Evolutionary conservation across 2,888 invertebrate species (phyloP), one percentile per base, ranked within the genome.

Genomic region (Drosophila tanythrix): DNA sequence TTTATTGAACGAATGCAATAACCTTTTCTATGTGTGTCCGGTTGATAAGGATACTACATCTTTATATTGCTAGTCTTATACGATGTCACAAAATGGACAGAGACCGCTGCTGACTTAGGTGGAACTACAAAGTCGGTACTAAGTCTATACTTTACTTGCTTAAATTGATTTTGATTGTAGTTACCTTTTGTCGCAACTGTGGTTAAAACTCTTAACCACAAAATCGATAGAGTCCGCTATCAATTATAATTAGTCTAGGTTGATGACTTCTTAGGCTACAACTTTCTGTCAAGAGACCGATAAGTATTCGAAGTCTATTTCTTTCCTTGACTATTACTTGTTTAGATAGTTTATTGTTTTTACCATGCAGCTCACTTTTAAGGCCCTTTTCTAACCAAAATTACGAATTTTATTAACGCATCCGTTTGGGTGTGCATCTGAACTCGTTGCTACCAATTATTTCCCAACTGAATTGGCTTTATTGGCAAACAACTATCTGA

Each of bases 191-290:
- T 50, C 38, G 31, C 40, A 31, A 51, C 52, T 60, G 66, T 58
- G 72, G 71, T 72, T 75, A 53, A 52, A 29, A 38, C 38, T 38
- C 8, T 38, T 18, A 8, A 3, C 38, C 38, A 18, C 38, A 38
- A 38, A 38, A 38, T 38, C 38, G 18, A 38, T 18, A 38, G 18
- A 18, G 18, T 38, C 18, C 38, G 18, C 38, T 38, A 7, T 18
- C 8, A 8, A 18, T 3, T 8, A 38, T 3, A 40, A n/a, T 1
- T 40, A n/a, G 3, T 38, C 0, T 3, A 38, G 18, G 3, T n/a
- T n/a, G 10, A 40, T 40, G 40, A n/a, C 4, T 33, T 33, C 0
- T n/a, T 21, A n/a, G 40, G 0, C 4, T 10, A 10, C 8, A 1
- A 2, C n/a, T n/a, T n/a, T 40, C 10, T 40, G 40, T 10, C 40